Base-by-base conservation (phyloP, 1,140 invertebrate species). In the Pseudomyrmex dendroicus region DNA sequence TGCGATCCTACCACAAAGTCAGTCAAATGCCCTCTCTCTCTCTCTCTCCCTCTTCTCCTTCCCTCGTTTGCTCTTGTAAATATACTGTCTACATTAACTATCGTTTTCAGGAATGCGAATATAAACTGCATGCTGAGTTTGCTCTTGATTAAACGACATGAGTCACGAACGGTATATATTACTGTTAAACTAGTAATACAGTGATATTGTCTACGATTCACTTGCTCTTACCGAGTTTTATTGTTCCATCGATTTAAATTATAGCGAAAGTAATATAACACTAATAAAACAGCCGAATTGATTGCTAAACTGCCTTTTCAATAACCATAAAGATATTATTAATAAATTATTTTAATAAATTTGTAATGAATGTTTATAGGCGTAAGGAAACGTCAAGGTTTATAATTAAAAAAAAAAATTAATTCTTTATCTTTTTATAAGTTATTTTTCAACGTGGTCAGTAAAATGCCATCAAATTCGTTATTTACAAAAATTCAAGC, bases 1-100 rank as follows among this genome's bases (percentile, higher is more conserved):
- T 54, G 52, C 78, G 73, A 85, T 87, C 66, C 72, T 66, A 61
- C 62, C 72, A 82, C 83, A 62, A 83, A 85, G 82, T 83, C 82
- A 83, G 57, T 59, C 35, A 35, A 66, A 73, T 52, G 73, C 46
- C 70, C 50, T 77, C 52, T 62, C 73, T 35, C 35, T 35, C 35
- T 35, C 4, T 35, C 35, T 35, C 35, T 35, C 35, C 5, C 46
- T 77, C 44, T 15, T 22, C 48, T 72, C 13, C 22, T 62, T 25
- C 17, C 9, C 52, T 46, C 44, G n/a, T 54, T 70, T 17, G 20
- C 7, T 59, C 9, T 70, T 70, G 44, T 15, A 70, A 50, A 59
- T 25, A 59, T 20, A 50, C 62, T 15, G n/a, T 44, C 62, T 64
- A 46, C 15, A 61, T 50, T 70, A 68, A 78, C 67, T 12, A 35